A percentile compares a stretch with the other conserved stretches of the same genome.
phyloP scores from a whole-genome alignment of 2,888 invertebrate genomes.

The Clepsis dumicolana region DNA sequence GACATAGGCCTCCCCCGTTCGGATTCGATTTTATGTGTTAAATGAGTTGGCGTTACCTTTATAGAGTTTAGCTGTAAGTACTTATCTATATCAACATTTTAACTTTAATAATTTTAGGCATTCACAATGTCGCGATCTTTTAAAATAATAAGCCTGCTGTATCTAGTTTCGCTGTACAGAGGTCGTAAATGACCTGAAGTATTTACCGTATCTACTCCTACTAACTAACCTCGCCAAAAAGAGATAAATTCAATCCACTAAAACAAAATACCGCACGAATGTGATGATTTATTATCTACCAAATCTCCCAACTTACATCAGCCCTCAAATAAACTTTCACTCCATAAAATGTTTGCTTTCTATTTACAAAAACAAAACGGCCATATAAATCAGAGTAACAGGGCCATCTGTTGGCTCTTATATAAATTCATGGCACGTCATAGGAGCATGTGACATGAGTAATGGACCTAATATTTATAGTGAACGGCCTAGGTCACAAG shows the following conservation, averaged over 20 bases:
- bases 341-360: conserved; percentile 40
- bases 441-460: conserved; percentile 43
- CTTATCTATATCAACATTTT: too few species aligned
- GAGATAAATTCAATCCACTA: not conserved
- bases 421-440: conserved; percentile 44
- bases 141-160: too few species aligned
- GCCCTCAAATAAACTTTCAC: conserved; percentile 38
- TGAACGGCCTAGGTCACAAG: conserved; percentile 33
- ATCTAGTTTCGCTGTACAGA: too few species aligned
- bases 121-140: too few species aligned
- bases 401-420: conserved; percentile 44
- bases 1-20: too few species aligned
- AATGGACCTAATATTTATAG: conserved; percentile 44
- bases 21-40: too few species aligned
- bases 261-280: not conserved
- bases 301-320: conserved; percentile 37
- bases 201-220: too few species aligned
- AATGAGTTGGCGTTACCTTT: too few species aligned
- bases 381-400: conserved; percentile 40
- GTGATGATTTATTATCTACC: conserved; percentile 25
- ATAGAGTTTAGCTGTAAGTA: too few species aligned
- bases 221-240: too few species aligned
- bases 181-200: too few species aligned
- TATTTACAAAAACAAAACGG: conserved; percentile 43
- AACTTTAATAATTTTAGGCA: too few species aligned